Evolutionary conservation across 2,797 vertebrate genomes (phyloP).

Genomic region (Caiman crocodilus): DNA sequence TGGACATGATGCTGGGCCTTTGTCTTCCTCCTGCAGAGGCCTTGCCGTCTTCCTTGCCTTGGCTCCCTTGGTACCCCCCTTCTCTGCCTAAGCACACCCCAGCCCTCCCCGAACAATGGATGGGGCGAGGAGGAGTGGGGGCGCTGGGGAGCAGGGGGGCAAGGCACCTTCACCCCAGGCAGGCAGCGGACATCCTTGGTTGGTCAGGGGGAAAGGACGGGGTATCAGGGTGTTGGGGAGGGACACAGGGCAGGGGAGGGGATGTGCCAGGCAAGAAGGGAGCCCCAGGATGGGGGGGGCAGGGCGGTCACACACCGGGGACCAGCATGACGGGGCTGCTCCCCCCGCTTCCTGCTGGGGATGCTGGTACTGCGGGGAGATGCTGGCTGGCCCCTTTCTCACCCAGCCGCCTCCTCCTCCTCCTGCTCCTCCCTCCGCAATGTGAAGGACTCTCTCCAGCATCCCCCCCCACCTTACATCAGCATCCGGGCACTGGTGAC

Average conservation of each 20-base stretch:
- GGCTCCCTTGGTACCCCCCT: conserved; percentile 32
- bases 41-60: no score
- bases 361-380: background rate
- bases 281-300: rapidly evolving
- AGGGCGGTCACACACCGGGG: background rate
- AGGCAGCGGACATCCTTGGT: conserved; percentile 41
- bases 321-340: background rate
- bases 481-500: conserved; percentile 76
- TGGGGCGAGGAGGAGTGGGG: no score
- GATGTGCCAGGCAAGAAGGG: background rate
- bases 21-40: conserved; percentile 49
- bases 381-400: background rate
- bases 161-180: conserved; percentile 43
- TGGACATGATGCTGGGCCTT: conserved; percentile 85
- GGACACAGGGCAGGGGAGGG: conserved; percentile 17
- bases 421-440: no score
- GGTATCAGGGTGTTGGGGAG: conserved; percentile 46
- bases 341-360: background rate
- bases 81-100: conserved; percentile 33
- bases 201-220: conserved; percentile 52
- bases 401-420: no score
- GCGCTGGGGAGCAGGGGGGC: no score
- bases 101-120: background rate
- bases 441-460: no score
- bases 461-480: conserved; percentile 77